A percentile compares a stretch with the other conserved stretches of the same genome.
Conservation (phyloP, 92 coral and sea anemone genomes). For the Umimayanthus kanabou region DNA sequence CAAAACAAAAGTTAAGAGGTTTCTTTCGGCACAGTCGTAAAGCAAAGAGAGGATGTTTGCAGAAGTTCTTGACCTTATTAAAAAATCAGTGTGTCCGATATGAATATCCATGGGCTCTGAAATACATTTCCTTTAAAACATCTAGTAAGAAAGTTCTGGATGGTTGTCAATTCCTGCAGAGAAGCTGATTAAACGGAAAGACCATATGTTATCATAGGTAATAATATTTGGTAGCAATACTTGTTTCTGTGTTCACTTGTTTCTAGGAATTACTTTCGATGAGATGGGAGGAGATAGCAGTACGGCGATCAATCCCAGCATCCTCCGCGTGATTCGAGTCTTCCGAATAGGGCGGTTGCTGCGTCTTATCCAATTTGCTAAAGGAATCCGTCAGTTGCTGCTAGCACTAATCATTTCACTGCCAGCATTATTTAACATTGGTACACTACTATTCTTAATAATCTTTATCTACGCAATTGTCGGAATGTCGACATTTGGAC, state of each 20-base stretch:
- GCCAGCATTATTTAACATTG: conserved; percentile 95
- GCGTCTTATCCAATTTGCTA: conserved; percentile 88
- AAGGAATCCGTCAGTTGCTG: conserved; percentile 92
- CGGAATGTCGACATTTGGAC: conserved; percentile 92
- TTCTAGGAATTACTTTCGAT: conserved; percentile 79
- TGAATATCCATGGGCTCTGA: too few species aligned
- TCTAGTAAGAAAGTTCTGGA: too few species aligned
- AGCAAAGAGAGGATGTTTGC: too few species aligned
- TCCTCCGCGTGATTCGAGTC: conserved; percentile 84
- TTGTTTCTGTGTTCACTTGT: background rate
- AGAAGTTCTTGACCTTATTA: too few species aligned
- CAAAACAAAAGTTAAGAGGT: too few species aligned
- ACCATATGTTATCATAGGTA: too few species aligned
- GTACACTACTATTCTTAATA: conserved; percentile 81
- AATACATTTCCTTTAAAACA: too few species aligned
- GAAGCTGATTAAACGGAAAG: too few species aligned
- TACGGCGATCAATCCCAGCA: conserved; percentile 71
- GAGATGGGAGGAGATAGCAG: conserved; percentile 60
- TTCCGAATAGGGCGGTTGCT: conserved; percentile 88
- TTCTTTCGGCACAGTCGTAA: too few species aligned
- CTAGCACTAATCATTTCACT: conserved; percentile 85
- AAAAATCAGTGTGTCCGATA: too few species aligned
- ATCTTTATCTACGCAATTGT: conserved; percentile 92
- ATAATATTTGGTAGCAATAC: too few species aligned
- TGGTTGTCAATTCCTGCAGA: too few species aligned